phyloP scores from a whole-genome alignment of 1,140 invertebrate species.

The Hypsibius dujardini region DNA sequence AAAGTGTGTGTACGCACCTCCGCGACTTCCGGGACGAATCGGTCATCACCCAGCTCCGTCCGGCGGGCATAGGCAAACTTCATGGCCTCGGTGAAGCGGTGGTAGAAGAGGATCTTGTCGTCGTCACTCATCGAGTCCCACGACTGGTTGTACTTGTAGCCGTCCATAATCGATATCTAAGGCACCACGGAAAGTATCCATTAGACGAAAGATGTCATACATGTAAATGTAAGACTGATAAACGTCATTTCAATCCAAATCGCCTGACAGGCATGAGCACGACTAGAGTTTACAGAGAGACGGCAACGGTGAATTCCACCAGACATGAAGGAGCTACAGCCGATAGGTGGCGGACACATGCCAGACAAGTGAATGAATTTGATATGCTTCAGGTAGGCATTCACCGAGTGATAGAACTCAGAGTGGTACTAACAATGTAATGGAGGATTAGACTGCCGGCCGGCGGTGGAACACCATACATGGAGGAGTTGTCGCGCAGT shows the following conservation, averaged over 20 bases:
- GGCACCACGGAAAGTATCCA: too few relatives aligned
- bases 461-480: conserved; percentile 56
- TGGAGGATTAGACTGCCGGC: conserved; percentile 57
- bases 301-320: too few relatives aligned
- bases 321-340: too few relatives aligned
- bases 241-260: too few relatives aligned
- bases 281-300: too few relatives aligned
- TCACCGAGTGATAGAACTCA: conserved; percentile 31
- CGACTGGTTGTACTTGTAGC: conserved; percentile 42
- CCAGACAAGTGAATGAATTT: too few relatives aligned
- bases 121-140: conserved; percentile 19
- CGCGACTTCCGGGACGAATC: conserved; percentile 45
- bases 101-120: conserved; percentile 45
- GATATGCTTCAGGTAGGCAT: too few relatives aligned
- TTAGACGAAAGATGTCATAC: too few relatives aligned
- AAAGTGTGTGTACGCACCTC: conserved; percentile 34
- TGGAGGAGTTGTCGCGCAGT: conserved; percentile 41
- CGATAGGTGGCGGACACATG: too few relatives aligned
- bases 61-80: conserved; percentile 77
- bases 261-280: too few relatives aligned
- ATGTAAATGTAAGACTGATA: too few relatives aligned
- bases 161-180: conserved; percentile 44
- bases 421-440: conserved; percentile 44
- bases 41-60: conserved; percentile 61
- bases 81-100: conserved; percentile 69